Base-by-base conservation (phyloP, 2,797 vertebrate species). In the Molossus molossus region DNA sequence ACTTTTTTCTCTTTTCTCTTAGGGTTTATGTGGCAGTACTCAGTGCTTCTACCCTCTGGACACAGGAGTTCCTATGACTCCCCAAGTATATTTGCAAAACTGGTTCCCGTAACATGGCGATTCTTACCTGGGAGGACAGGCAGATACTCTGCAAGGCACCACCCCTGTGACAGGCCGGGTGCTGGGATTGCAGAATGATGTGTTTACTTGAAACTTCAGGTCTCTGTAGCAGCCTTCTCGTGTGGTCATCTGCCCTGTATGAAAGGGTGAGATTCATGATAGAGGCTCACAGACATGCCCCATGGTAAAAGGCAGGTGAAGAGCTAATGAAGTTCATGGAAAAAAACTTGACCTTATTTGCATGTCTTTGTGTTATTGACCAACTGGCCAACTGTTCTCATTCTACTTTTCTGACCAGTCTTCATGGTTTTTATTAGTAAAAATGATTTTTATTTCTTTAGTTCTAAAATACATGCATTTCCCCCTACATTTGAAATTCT, bases 141-240 rank as follows among this genome's bases (percentile, higher is more conserved):
- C 98, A 27, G 99, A 98, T 48, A 98, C 97, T 97, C 98, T 99
- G 97, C 99, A 99, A 89, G 99, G 97, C 86, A 98, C 96, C 37
- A 97, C 69, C 90, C 99, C 99, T 13, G 98, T 98, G 58, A 97
- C 93, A 1, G 99, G 99, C 83, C 97, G 98, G 18, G 98, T 98
- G 96, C 97, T 98, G 40, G 98, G 97, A 93, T 98, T 99, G 97
- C 99, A 99, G 98, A 98, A 97, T 1, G 99, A 99, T 0, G 97
- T 92, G 62, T 99, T 99, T 82, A 99, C 99, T 87, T 98, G 99
- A 37, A 98, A 95, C 79, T 98, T 98, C 97, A 99, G 95, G 97
- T 99, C 99, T 98, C 98, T 98, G 98, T 99, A 99, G 97, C 99
- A 99, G 0, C 98, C 98, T 65, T 98, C 97, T 96, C 98, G 99